Evolutionary conservation across 2,113 vertebrate genomes (phyloP), one percentile per base, ranked within the genome.

Genomic region (Pluvianellus socialis): DNA sequence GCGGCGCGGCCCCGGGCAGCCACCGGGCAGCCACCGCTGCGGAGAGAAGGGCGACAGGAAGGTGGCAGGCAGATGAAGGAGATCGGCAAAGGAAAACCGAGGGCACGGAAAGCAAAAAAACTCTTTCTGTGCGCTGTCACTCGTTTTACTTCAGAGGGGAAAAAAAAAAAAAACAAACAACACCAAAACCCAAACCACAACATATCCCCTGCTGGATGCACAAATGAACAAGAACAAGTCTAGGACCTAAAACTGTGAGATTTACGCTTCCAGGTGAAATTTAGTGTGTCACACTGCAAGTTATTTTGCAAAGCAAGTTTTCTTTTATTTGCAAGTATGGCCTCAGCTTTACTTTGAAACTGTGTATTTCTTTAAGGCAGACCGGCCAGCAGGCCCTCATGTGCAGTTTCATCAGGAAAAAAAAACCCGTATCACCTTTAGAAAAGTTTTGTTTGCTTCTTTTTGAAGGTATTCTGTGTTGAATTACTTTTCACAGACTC

Each of bases 391-490:
- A 77, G 30, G 59, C n/a, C 9, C 26, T 35, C 2, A 0, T 2
- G 13, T 8, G 33, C 14, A 80, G 21, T 26, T 53, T 49, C 10
- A 47, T 17, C 22, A 58, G 72, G 11, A 84, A 68, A 62, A 50
- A 35, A 0, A 1, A 12, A 1, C n/a, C n/a, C n/a, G 28, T 9
- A 27, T 52, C 20, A n/a, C 17, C 52, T 68, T 42, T 3, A 8
- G 4, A 28, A 17, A 73, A 85, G 28, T 40, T 40, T 18, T 61
- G 33, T 63, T 40, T 27, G 11, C 24, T 16, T 42, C 18, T 9
- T 72, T 66, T 47, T 3, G 7, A 79, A 65, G 22, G 13, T 49
- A 73, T 28, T 90, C 40, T 22, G 28, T 40, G 12, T 8, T 76
- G 12, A 73, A 63, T 42, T 62, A 14, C 19, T 40, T 58, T 84